phyloP scores from a whole-genome alignment of 2,888 invertebrate genomes.

The Dicyrtomina minuta region DNA sequence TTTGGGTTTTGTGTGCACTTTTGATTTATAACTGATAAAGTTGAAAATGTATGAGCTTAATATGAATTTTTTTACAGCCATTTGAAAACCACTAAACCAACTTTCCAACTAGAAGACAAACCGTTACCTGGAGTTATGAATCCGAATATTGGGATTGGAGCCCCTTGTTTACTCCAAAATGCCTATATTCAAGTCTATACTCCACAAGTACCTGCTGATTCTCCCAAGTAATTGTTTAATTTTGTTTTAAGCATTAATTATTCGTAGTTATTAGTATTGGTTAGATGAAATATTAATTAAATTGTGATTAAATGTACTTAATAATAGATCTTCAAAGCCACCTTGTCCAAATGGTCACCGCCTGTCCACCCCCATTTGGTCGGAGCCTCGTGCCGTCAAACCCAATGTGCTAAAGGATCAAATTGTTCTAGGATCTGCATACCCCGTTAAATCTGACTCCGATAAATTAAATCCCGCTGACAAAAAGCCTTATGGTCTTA shows the following conservation, averaged over 20 bases:
- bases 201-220: slow-evolving; percentile 30
- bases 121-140: slow-evolving; percentile 19
- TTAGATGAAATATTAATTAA: not conserved
- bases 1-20: too few relatives aligned
- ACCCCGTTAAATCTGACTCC: not conserved
- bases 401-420: slow-evolving; percentile 24
- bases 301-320: not conserved
- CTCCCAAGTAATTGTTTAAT: slow-evolving; percentile 21
- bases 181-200: slow-evolving; percentile 28
- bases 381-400: slow-evolving; percentile 21
- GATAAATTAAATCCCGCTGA: slow-evolving; percentile 10
- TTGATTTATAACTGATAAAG: too few relatives aligned
- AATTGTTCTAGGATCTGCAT: slow-evolving; percentile 19
- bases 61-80: slow-evolving; percentile 16
- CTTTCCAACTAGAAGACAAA: slow-evolving; percentile 34
- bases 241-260: slow-evolving; percentile 3
- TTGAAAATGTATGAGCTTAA: too few relatives aligned
- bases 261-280: not conserved
- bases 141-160: slow-evolving; percentile 17
- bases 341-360: slow-evolving; percentile 29
- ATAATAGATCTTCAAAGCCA: slow-evolving; percentile 20
- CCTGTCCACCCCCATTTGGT: slow-evolving; percentile 10
- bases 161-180: slow-evolving; percentile 26
- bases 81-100: slow-evolving; percentile 30
- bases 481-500: slow-evolving; percentile 14